phyloP scores from a whole-genome alignment of 2,888 invertebrate species.

The Norana najaformis region DNA sequence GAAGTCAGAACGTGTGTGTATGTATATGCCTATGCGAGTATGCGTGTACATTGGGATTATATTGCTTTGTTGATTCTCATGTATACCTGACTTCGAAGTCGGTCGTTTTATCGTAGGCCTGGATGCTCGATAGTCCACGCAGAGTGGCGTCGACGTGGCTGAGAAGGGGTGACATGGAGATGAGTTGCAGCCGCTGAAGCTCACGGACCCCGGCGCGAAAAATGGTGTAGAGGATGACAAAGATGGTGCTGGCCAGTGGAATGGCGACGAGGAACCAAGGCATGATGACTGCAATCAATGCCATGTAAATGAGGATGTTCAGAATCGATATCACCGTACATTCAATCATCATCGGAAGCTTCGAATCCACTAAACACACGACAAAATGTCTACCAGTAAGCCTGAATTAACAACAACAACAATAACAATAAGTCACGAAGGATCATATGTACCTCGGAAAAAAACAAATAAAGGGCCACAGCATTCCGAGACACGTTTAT shows the following conservation, averaged over 20 bases:
- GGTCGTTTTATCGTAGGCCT: conserved; percentile 68
- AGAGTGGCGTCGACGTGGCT: conserved; percentile 68
- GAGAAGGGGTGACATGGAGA: conserved; percentile 66
- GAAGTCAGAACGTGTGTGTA: too few species aligned
- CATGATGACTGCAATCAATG: conserved; percentile 23
- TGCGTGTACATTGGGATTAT: too few species aligned
- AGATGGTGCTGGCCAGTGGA: background rate
- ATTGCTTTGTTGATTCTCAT: background rate
- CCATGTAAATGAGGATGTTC: conserved; percentile 28
- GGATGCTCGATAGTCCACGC: conserved; percentile 69
- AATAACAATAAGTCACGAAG: too few species aligned
- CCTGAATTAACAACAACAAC: too few species aligned
- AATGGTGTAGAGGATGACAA: conserved; percentile 17
- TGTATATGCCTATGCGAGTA: too few species aligned
- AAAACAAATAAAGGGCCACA: too few species aligned
- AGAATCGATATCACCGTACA: conserved; percentile 17
- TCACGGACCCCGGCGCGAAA: conserved; percentile 25
- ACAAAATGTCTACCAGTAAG: background rate
- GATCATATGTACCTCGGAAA: too few species aligned
- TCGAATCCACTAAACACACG: conserved; percentile 25
- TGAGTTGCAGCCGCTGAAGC: conserved; percentile 18
- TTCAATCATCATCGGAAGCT: conserved; percentile 30
- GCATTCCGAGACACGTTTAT: too few species aligned
- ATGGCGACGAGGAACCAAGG: conserved; percentile 29
- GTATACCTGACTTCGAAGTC: conserved; percentile 64